Percentiles rank a stretch among this genome's conserved stretches.
These are phyloP conservation scores for Lochmaea capreae DNA, from an alignment of 2,888 invertebrate genomes.

Conservation along the genomic window DNA sequence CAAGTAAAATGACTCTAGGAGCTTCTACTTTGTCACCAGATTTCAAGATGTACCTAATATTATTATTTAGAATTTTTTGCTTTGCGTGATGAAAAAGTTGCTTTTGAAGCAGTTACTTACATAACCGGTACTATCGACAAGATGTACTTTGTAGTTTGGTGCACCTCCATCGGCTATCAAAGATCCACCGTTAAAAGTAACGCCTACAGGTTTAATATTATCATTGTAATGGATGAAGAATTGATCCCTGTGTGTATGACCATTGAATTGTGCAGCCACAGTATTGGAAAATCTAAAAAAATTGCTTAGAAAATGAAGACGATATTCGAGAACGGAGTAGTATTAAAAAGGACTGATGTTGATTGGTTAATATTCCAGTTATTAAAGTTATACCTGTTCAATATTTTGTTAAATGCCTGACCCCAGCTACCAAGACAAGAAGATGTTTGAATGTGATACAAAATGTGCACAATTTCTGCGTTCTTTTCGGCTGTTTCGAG, in stretches of 20 bases:
- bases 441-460: constrained; percentile 87
- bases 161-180: constrained; percentile 77
- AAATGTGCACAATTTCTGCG: constrained; percentile 82
- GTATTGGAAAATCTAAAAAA: constrained; percentile 79
- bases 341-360: too few species aligned
- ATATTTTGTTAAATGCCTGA: constrained; percentile 75
- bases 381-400: constrained; percentile 69
- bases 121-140: constrained; percentile 50
- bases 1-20: background rate
- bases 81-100: too few species aligned
- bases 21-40: too few species aligned
- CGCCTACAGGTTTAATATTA: constrained; percentile 70
- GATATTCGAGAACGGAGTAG: too few species aligned
- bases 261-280: constrained; percentile 84
- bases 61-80: too few species aligned
- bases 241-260: constrained; percentile 84
- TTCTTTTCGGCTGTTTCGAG: constrained; percentile 67
- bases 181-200: constrained; percentile 88
- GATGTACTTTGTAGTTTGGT: constrained; percentile 67
- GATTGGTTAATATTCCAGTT: constrained; percentile 18
- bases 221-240: constrained; percentile 77
- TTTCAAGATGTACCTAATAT: too few species aligned
- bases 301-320: background rate
- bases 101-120: constrained; percentile 43
- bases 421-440: constrained; percentile 77